Evolutionary conservation across 2,797 vertebrate genomes (phyloP), one percentile per base, ranked within the genome.

Genomic region (Mus spretus): DNA sequence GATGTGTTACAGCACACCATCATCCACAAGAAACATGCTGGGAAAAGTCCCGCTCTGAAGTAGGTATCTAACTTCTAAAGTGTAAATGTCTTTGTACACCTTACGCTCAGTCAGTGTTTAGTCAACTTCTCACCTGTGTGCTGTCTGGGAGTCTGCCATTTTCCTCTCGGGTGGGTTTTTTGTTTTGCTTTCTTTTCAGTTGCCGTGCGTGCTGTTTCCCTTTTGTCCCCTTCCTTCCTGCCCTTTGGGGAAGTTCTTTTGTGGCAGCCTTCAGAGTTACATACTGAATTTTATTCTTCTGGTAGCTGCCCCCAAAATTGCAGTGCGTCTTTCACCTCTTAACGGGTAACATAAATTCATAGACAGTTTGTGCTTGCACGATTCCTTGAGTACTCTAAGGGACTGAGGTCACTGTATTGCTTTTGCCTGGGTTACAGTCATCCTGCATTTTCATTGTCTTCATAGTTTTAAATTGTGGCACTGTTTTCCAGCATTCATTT

Each of bases 1-100:
- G 99, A 99, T 97, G 96, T 98, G 92, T 94, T 98, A 93, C 98
- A 99, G 93, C 99, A 98, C 53, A 82, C 98, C 87, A 10, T 97
- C n/a, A 96, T 98, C 96, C 98, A 99, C 97, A 99, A 99, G 98
- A 99, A 99, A 82, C 98, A 98, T 89, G 95, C 98, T 13, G 98
- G 98, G 88, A 99, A 98, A 96, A 97, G 97, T 97, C 98, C 98
- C 72, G 79, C 98, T 96, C 95, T 97, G 97, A 99, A 98, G 99
- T 99, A 99, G 90, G 99, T 99, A 90, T 90, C 97, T 37, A 6
- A 0, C 92, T 96, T 91, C 31, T 81, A 87, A 91, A 97, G 90
- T 12, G 44, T 72, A 17, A 55, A 79, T 55, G 44, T 20, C 4
- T 79, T 10, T 57, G 24, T 88, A 15, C 6, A 1, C 80, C 86